Percentiles rank a stretch among this genome's conserved stretches.
phyloP scores from a whole-genome alignment of 2,113 vertebrate species.

The Plotosus lineatus region DNA sequence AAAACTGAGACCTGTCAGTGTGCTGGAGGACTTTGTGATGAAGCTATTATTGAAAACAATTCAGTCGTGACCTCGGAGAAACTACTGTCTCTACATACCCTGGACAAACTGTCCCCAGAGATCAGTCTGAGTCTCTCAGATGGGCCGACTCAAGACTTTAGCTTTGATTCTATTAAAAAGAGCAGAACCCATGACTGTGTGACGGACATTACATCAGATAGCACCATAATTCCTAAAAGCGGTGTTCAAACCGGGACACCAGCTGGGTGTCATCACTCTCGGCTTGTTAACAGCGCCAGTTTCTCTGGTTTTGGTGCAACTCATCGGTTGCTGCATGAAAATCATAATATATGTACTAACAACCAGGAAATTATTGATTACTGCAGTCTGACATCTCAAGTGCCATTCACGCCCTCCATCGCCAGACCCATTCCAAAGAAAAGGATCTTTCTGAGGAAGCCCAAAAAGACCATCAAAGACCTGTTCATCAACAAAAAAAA shows the following conservation, averaged over 20 bases:
- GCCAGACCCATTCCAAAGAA: slow-evolving; percentile 83
- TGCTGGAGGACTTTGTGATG: neutral
- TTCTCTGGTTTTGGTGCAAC: slow-evolving; percentile 71
- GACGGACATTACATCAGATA: slow-evolving; percentile 50
- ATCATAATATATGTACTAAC: slow-evolving; percentile 57
- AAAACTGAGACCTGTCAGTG: slow-evolving; percentile 3
- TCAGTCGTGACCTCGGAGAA: slow-evolving; percentile 2
- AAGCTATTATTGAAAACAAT: neutral
- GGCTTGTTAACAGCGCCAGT: slow-evolving; percentile 74
- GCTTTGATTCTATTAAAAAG: slow-evolving; percentile 67
- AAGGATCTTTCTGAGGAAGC: slow-evolving; percentile 80
- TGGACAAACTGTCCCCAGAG: slow-evolving; percentile 2
- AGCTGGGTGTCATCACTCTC: slow-evolving; percentile 50
- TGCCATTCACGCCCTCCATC: slow-evolving; percentile 84
- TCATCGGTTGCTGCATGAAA: slow-evolving; percentile 61
- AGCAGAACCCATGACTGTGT: slow-evolving; percentile 78
- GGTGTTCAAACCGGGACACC: slow-evolving; percentile 16
- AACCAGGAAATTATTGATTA: slow-evolving; percentile 80
- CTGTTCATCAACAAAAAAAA: slow-evolving; percentile 77
- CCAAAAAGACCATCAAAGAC: slow-evolving; percentile 80
- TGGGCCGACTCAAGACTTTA: slow-evolving; percentile 46
- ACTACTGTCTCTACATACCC: neutral
- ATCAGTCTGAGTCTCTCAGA: slow-evolving; percentile 20
- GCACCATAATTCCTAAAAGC: slow-evolving; percentile 46
- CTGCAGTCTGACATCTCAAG: slow-evolving; percentile 81